Percentiles rank a stretch among this genome's conserved stretches.
Evolutionary conservation across 2,113 vertebrate genomes (phyloP).

Genomic region (Triplophysa siluroides): DNA sequence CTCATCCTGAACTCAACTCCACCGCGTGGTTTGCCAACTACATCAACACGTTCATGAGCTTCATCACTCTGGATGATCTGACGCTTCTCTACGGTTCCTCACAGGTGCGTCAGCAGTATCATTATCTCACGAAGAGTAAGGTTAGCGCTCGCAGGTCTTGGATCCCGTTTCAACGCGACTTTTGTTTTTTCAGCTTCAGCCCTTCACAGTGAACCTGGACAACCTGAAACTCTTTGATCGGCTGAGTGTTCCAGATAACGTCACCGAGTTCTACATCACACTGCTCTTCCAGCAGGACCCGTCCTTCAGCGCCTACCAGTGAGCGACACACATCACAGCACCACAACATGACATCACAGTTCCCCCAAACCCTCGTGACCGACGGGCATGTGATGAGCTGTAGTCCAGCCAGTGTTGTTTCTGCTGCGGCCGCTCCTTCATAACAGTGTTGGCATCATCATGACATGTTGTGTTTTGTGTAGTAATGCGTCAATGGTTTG

Average conservation of each 20-base stretch:
- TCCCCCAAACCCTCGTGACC: no score
- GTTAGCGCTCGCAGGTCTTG: background rate
- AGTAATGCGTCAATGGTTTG: background rate
- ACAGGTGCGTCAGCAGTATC: conserved; percentile 51
- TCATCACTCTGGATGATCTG: conserved; percentile 65
- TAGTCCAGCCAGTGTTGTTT: no score
- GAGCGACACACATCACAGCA: conserved; percentile 47
- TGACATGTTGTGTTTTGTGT: background rate
- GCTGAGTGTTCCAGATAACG: conserved; percentile 45
- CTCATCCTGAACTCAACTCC: conserved; percentile 67
- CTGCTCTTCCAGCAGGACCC: conserved; percentile 65
- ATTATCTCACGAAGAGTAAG: no score
- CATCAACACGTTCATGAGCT: conserved; percentile 66
- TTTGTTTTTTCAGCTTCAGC: conserved; percentile 60
- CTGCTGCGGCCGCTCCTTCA: background rate
- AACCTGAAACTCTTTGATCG: conserved; percentile 68
- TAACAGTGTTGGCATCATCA: background rate
- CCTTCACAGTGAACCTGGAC: conserved; percentile 63
- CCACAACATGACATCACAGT: background rate
- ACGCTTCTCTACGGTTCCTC: conserved; percentile 57
- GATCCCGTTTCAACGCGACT: background rate
- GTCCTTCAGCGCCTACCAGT: conserved; percentile 69
- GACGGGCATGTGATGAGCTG: no score
- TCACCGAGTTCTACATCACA: conserved; percentile 61
- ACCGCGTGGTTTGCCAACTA: conserved; percentile 76